Conservation (phyloP, 92 coral and sea anemone genomes). For the Nematostella vectensis region DNA sequence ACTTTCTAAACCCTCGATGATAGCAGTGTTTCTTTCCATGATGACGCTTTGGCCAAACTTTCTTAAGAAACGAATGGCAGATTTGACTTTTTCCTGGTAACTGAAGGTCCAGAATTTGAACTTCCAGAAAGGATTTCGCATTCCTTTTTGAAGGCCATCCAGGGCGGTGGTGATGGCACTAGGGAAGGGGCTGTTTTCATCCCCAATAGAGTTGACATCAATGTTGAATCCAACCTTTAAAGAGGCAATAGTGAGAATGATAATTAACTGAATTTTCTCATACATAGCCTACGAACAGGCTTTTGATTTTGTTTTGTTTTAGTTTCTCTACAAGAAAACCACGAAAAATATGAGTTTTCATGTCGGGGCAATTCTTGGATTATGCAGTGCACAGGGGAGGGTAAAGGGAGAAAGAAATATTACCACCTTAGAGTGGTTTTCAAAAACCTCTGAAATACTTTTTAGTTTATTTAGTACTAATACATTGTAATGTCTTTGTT, state of each 20-base stretch:
- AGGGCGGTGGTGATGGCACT: constrained; percentile 32
- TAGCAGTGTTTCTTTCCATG: constrained; percentile 29
- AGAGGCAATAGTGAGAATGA: not conserved
- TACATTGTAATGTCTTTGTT: too few relatives aligned
- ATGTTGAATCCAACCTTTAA: constrained; percentile 70
- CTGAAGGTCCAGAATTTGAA: constrained; percentile 33
- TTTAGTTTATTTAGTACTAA: too few relatives aligned
- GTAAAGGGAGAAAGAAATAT: too few relatives aligned
- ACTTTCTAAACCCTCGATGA: constrained; percentile 18
- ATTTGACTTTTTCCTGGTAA: constrained; percentile 28
- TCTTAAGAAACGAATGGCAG: constrained; percentile 35
- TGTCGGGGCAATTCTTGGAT: too few relatives aligned
- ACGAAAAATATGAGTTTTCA: too few relatives aligned
- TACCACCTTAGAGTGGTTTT: too few relatives aligned
- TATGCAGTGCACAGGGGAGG: too few relatives aligned
- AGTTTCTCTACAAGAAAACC: too few relatives aligned
- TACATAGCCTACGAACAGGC: not conserved
- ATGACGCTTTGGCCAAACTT: constrained; percentile 48
- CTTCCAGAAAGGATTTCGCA: constrained; percentile 48
- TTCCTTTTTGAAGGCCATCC: constrained; percentile 26
- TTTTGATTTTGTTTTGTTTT: not conserved
- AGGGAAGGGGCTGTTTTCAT: constrained; percentile 53
- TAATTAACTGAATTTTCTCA: not conserved
- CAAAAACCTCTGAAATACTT: too few relatives aligned
- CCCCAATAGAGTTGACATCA: constrained; percentile 33